Evolutionary conservation across 1,140 invertebrate species (phyloP).

Genomic region (Camponotus pennsylvanicus): DNA sequence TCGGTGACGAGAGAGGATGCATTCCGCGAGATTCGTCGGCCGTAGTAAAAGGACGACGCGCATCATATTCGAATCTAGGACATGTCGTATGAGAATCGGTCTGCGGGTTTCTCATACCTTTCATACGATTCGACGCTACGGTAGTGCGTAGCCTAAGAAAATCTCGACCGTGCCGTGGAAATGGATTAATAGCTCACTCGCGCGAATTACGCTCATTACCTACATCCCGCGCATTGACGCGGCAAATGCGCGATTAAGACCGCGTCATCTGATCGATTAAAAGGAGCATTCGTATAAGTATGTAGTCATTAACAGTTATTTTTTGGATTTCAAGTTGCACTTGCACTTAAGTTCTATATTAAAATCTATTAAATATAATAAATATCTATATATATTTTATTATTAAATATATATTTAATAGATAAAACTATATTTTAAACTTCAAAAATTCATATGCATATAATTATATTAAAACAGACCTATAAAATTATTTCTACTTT

Average conservation of each 20-base stretch:
- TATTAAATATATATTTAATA: no score
- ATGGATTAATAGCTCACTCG: conserved; percentile 46
- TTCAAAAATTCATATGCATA: no score
- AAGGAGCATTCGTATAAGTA: not conserved
- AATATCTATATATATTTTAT: no score
- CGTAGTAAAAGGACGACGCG: conserved; percentile 41
- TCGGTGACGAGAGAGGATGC: conserved; percentile 38
- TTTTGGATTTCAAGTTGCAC: not conserved
- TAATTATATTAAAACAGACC: no score
- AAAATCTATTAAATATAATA: no score
- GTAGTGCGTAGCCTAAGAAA: not conserved
- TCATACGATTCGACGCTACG: not conserved
- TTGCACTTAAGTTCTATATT: no score
- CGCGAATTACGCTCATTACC: conserved; percentile 20
- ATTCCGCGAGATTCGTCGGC: conserved; percentile 48
- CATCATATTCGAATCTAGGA: conserved; percentile 45
- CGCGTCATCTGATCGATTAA: not conserved
- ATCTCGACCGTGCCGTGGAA: conserved; percentile 31
- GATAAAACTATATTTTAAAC: no score
- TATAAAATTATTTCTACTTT: no score
- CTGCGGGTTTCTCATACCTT: conserved; percentile 54
- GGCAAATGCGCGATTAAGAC: conserved; percentile 24
- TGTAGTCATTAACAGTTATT: not conserved
- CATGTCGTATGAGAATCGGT: conserved; percentile 58
- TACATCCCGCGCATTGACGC: not conserved